Conservation (phyloP, 2,797 vertebrate species). For the Gorsachius magnificus region DNA sequence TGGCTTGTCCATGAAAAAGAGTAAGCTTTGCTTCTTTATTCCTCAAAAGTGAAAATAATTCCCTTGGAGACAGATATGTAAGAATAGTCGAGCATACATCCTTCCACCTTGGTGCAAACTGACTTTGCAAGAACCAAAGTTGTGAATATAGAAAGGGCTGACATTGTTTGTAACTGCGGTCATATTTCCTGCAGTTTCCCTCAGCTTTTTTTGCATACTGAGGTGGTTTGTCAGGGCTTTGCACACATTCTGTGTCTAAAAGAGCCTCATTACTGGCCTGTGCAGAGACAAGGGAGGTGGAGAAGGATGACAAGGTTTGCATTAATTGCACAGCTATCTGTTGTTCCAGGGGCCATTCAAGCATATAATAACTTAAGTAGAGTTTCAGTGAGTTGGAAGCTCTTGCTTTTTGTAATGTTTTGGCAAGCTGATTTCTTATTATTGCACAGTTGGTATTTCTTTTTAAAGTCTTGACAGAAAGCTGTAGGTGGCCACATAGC, state of each 20-base stretch:
- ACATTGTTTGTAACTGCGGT: neutral
- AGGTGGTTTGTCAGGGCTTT: slow-evolving; percentile 61
- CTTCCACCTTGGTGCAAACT: neutral
- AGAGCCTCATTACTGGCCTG: slow-evolving; percentile 68
- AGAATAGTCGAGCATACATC: neutral
- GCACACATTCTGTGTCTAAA: slow-evolving; percentile 42
- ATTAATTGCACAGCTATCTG: slow-evolving; percentile 75
- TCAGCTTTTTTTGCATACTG: slow-evolving; percentile 10
- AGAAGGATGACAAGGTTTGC: slow-evolving; percentile 65
- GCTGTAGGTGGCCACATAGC: slow-evolving; percentile 17
- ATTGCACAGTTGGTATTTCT: slow-evolving; percentile 62
- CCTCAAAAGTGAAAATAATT: neutral
- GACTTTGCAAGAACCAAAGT: neutral
- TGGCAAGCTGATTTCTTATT: slow-evolving; percentile 67
- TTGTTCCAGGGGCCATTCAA: slow-evolving; percentile 66
- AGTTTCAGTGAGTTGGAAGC: slow-evolving; percentile 71
- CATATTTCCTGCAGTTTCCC: neutral
- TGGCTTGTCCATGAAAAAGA: neutral
- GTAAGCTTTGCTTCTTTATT: neutral
- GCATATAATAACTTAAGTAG: slow-evolving; percentile 74
- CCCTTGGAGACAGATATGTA: neutral
- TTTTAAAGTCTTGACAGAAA: slow-evolving; percentile 66
- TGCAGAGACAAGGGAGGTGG: slow-evolving; percentile 60
- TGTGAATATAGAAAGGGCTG: neutral
- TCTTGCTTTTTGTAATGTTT: slow-evolving; percentile 59